Conservation (phyloP, 2,888 invertebrate genomes). For the Erebia ligea region DNA sequence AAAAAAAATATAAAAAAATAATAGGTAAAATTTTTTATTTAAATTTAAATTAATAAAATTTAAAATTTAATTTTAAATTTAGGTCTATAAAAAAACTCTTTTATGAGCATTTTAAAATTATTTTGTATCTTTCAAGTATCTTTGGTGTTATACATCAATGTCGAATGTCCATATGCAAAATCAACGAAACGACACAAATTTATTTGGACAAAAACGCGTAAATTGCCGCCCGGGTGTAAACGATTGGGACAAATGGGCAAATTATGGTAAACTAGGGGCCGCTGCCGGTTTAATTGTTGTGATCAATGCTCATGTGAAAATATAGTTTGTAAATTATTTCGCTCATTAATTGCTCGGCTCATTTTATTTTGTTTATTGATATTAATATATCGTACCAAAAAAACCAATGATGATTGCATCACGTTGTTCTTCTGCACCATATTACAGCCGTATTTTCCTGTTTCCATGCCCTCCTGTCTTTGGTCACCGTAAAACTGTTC, state of each 20-base stretch:
- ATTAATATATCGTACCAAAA: background rate
- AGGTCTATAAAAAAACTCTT: no score
- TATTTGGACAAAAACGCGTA: conserved; percentile 37
- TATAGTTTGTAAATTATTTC: conserved; percentile 27
- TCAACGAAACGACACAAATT: conserved; percentile 40
- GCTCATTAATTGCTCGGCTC: conserved; percentile 10
- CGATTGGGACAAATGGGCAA: conserved; percentile 32
- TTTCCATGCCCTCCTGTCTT: no score
- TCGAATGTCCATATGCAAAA: conserved; percentile 46
- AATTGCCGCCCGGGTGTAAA: conserved; percentile 32
- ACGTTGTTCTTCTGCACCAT: no score
- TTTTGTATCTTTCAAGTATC: background rate
- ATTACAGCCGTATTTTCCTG: no score
- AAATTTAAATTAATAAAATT: no score
- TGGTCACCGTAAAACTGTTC: no score
- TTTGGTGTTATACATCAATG: background rate
- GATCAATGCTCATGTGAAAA: conserved; percentile 26
- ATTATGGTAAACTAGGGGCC: conserved; percentile 31
- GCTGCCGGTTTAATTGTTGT: conserved; percentile 27
- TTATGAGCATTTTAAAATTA: no score
- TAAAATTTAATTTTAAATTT: no score
- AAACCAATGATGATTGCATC: no score
- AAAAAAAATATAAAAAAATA: no score
- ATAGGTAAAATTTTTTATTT: no score
- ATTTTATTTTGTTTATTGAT: background rate